A percentile compares a stretch with the other conserved stretches of the same genome.
Conservation (phyloP, 1,140 invertebrate genomes). For the Cephus cinctus region DNA sequence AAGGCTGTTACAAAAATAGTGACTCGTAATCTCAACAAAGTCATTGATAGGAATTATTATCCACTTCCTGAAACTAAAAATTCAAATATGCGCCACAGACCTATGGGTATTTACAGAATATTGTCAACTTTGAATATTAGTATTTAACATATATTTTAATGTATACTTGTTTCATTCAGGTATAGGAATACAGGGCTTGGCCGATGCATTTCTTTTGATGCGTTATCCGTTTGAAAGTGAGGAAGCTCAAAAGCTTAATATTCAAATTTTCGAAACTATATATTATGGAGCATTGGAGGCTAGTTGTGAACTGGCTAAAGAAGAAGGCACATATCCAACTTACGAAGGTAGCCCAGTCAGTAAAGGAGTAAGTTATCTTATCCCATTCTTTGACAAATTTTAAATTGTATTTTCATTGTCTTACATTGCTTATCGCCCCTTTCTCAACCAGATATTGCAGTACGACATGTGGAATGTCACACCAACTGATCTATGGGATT, state of each 20-base stretch:
- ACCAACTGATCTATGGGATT: conserved; percentile 90
- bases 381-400: conserved; percentile 4
- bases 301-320: conserved; percentile 92
- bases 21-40: conserved; percentile 93
- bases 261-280: conserved; percentile 97
- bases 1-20: conserved; percentile 86
- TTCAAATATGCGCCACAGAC: conserved; percentile 92
- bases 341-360: conserved; percentile 91
- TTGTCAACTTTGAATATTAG: neutral
- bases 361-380: conserved; percentile 69
- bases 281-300: conserved; percentile 97
- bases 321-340: conserved; percentile 85
- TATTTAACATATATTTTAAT: neutral
- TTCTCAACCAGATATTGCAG: conserved; percentile 74
- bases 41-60: conserved; percentile 97
- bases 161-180: conserved; percentile 12
- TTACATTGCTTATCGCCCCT: too few species aligned
- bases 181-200: conserved; percentile 71
- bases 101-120: conserved; percentile 67
- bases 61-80: conserved; percentile 84
- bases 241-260: conserved; percentile 85
- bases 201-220: conserved; percentile 73
- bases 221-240: conserved; percentile 73
- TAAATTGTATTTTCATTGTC: too few species aligned
- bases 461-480: conserved; percentile 97